A percentile compares a stretch with the other conserved stretches of the same genome.
Evolutionary conservation across 2,113 vertebrate species (phyloP).

Genomic region (Gymnorhina tibicen): DNA sequence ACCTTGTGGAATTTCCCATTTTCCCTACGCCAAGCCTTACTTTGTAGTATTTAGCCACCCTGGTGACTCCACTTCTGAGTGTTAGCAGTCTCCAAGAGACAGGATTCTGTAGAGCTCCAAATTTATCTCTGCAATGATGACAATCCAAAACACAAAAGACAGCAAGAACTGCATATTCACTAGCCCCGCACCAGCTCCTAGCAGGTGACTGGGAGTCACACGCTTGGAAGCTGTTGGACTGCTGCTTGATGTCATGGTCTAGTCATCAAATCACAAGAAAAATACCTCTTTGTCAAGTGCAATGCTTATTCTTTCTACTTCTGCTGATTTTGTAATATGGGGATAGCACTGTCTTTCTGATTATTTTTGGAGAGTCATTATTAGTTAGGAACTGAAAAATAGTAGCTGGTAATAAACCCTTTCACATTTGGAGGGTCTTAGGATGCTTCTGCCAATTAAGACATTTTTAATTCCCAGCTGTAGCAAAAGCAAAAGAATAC

Average conservation of each 20-base stretch:
- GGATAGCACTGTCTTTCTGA: neutral
- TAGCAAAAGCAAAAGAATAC: neutral
- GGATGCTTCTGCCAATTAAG: neutral
- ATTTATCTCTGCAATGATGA: neutral
- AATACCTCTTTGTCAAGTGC: neutral
- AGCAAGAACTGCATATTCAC: neutral
- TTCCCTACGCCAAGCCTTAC: neutral
- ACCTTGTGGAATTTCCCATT: neutral
- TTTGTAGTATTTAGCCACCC: neutral
- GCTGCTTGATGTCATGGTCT: neutral
- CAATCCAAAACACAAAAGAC: neutral
- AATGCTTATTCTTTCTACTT: neutral
- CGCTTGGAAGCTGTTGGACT: neutral
- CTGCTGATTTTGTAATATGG: neutral
- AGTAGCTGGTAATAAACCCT: neutral
- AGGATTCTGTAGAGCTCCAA: neutral
- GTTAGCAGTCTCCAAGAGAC: neutral
- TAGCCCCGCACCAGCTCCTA: neutral
- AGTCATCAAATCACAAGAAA: neutral
- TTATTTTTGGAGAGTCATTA: neutral
- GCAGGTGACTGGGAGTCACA: neutral
- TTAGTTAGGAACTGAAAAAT: neutral
- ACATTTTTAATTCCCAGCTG: neutral
- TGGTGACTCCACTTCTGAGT: neutral
- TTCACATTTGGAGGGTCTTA: neutral